Base-by-base conservation (phyloP, 2,797 vertebrate species). In the Acestrorhynchus altus region DNA sequence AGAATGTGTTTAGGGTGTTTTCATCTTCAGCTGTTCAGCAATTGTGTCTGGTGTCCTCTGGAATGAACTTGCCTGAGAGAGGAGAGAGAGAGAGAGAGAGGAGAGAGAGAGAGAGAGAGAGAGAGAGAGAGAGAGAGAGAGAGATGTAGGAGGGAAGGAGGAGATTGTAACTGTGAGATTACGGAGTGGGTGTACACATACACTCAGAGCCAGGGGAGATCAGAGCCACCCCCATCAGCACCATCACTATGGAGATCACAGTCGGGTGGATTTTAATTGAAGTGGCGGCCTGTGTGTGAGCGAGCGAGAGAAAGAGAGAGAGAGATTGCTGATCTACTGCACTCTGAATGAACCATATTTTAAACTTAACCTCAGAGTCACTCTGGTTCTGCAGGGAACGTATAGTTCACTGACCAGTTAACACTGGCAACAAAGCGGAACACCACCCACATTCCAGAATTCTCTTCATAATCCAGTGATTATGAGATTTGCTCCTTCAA, bases 11-110 rank as follows among this genome's bases (percentile, higher is more conserved):
- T 20, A 3, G 4, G 49, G 49, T 51, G 4, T 20, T 52, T 35
- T 52, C 51, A 0, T 52, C 20, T 20, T 52, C 9, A 52, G 51
- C 51, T 52, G 51, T 52, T 52, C 51, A 22, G 90, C 88, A 90
- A 88, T 51, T 81, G 49, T 66, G 86, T 83, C 81, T 6, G 18
- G 42, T 88, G 90, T 78, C 86, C 88, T 86, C 82, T 86, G 77
- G n/a, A 86, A 80, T 92, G 88, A 93, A 90, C 88, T 83, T 54
- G 70, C 72, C 80, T 67, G 82, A 26, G 24, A 24, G 24, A 60
- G 52, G 10, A 70, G 8, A 56, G 24, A 68, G 63, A 49, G 49
- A 39, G 52, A 49, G 51, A 52, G 51, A 8, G 1, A 9, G n/a
- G 49, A 39, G 52, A 49, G 51, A 52, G 51, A 8, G 1, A 9